A percentile compares a stretch with the other conserved stretches of the same genome.
phyloP scores from a whole-genome alignment of 2,888 invertebrate species.

The Onthophagus sagittarius region DNA sequence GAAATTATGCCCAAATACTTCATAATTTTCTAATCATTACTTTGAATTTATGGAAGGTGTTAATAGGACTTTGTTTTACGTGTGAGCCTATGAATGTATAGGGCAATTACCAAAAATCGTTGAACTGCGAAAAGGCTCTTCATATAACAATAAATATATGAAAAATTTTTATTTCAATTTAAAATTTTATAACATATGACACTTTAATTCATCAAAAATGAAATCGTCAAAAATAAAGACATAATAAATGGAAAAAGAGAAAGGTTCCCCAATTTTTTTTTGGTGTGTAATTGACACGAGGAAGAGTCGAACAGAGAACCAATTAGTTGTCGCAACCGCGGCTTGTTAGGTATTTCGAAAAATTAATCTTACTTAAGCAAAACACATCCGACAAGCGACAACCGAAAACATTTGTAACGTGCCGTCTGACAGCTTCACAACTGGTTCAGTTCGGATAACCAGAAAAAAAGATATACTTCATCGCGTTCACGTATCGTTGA shows the following conservation, averaged over 20 bases:
- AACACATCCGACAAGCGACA: constrained; percentile 6
- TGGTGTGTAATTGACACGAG: neutral
- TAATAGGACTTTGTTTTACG: no score
- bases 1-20: no score
- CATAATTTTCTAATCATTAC: no score
- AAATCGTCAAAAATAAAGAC: no score
- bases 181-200: no score
- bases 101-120: no score
- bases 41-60: no score
- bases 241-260: neutral
- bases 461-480: neutral
- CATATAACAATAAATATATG: no score
- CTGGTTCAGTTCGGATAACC: neutral
- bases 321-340: constrained; percentile 1
- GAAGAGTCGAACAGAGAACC: constrained; percentile 13
- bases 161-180: no score
- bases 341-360: neutral
- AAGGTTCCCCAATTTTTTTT: neutral
- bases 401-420: constrained; percentile 10
- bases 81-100: no score
- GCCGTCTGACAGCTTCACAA: neutral
- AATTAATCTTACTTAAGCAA: constrained; percentile 10
- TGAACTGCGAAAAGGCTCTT: no score
- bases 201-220: no score
- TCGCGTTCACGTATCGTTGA: neutral